Base-by-base conservation (phyloP, 2,888 invertebrate species). In the Gonocerus acuteangulatus region DNA sequence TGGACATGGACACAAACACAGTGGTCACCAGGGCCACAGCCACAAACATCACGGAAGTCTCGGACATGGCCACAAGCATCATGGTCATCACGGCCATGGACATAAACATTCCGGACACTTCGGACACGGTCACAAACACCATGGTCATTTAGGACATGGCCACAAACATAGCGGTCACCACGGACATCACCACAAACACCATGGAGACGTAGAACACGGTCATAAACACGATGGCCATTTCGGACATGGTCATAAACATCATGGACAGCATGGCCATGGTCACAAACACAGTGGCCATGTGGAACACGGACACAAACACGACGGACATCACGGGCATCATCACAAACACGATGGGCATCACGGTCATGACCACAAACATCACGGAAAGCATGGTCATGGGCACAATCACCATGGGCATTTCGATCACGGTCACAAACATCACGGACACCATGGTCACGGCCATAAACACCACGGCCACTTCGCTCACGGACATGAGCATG, bases 281-380 rank as follows among this genome's bases (percentile, higher is more conserved):
- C 69, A 69, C 67, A 84, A 85, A 73, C 69, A 78, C 82, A 67
- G 83, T 82, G 69, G 86, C 84, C 71, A 83, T 82, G 1, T 85
- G 84, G 71, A 84, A 82, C 1, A 78, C 84, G 21, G 83, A 80
- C 74, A 85, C 83, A 72, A 81, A 82, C 1, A 77, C 84, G 45
- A 52, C 18, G 67, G 67, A 42, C 63, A 64, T 22, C 61, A 62
- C 18, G 64, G 64, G 13, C 65, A 67, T 42, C 65, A 63, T 32
- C 65, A 67, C 51, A 65, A 67, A 18, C 67, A 67, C 48, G 60
- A 63, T 48, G 66, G 66, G 21, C 60, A 61, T 48, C 63, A 62
- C 44, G 66, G 64, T n/a, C 70, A 70, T 62, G 68, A 68, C 19
- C 70, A 70, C 65, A 67, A 69, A 42, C 70, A 71, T 60, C 66